Base-by-base conservation (phyloP, 2,113 vertebrate genomes). In the Columba livia region DNA sequence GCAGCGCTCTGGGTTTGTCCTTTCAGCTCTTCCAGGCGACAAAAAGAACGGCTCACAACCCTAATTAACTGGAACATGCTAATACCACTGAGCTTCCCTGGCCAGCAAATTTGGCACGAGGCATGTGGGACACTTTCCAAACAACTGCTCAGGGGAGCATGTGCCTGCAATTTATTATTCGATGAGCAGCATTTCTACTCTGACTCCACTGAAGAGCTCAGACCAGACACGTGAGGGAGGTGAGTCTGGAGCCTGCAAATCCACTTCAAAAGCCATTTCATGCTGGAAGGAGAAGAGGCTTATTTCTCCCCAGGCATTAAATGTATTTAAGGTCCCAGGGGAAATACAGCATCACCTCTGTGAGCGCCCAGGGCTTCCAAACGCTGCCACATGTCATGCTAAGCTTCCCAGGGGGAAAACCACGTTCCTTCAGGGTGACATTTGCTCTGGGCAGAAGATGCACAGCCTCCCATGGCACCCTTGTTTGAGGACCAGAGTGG, bases 41-140 rank as follows among this genome's bases (percentile, higher is more conserved):
- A 84, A 95, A 97, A 96, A 96, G 94, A 86, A 93, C 23, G 5
- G 72, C 92, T 97, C 91, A 58, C 85, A 93, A 73, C 74, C 74
- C 90, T 94, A 97, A 97, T 97, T 94, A 95, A 91, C 84, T 71
- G 89, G 92, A 89, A 91, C 85, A 93, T 53, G 93, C 88, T 96
- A 96, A 94, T 96, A 96, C 88, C 53, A 47, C 85, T 90, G 95
- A 93, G 94, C 88, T 94, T 94, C 85, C 88, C 90, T 75, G 89
- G 94, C 96, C 88, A 93, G 88, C 57, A 71, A 54, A 93, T 92
- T 89, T 96, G 93, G 90, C 94, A 87, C 18, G 24, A 92, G 88
- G 69, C 34, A 0, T 31, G 32, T 74, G 93, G 94, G 92, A 93
- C 65, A 20, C 48, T 90, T 92, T 96, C 96, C 95, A 97, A 96